Percentiles rank a stretch among this genome's conserved stretches.
Evolutionary conservation across 1,140 invertebrate genomes (phyloP).

Genomic region (Leptopilina boulardi): DNA sequence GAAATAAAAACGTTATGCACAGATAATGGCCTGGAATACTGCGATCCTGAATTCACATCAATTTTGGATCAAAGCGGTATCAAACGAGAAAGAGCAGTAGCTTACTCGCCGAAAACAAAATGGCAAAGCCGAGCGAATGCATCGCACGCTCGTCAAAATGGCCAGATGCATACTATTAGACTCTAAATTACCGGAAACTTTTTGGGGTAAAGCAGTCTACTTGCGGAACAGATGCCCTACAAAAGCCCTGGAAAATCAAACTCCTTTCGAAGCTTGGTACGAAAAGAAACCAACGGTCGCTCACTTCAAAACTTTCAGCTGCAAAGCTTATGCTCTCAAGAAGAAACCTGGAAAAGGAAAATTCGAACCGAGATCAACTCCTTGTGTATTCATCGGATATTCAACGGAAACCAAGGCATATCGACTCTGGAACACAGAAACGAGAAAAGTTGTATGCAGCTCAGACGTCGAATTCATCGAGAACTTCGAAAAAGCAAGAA

Average conservation of each 20-base stretch:
- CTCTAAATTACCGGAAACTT: too few relatives aligned
- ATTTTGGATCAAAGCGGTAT: too few relatives aligned
- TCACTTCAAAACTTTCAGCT: background rate
- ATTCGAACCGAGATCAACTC: background rate
- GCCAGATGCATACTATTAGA: too few relatives aligned
- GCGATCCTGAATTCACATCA: too few relatives aligned
- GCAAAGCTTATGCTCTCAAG: background rate
- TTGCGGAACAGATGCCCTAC: constrained; percentile 29
- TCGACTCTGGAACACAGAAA: background rate
- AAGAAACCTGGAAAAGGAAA: constrained; percentile 4
- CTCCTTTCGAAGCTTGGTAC: constrained; percentile 23
- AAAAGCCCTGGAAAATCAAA: background rate
- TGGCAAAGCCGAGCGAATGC: too few relatives aligned
- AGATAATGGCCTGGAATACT: too few relatives aligned
- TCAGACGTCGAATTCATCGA: background rate
- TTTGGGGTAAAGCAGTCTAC: background rate
- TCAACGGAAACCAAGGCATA: background rate
- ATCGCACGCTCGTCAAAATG: too few relatives aligned
- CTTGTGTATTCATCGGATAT: background rate
- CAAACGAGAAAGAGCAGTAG: too few relatives aligned
- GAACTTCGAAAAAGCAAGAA: background rate
- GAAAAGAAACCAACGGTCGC: constrained; percentile 1
- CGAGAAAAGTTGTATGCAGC: constrained; percentile 10
- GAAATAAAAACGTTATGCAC: too few relatives aligned
- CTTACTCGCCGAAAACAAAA: too few relatives aligned